A percentile compares a stretch with the other conserved stretches of the same genome.
Evolutionary conservation across 2,888 invertebrate species (phyloP).

Genomic region (Pimpla rufipes): DNA sequence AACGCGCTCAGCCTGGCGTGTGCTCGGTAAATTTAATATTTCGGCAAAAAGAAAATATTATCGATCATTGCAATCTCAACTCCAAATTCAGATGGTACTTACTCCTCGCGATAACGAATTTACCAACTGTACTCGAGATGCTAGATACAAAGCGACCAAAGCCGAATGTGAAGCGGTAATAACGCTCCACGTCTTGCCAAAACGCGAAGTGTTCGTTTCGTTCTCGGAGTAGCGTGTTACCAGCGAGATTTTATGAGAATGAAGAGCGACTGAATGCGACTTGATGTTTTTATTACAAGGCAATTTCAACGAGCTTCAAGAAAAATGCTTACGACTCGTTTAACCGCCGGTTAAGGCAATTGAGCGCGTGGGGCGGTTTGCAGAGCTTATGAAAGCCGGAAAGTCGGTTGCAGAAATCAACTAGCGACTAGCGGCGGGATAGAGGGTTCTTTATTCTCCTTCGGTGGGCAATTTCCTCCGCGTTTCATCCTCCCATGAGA

Average conservation of each 20-base stretch:
- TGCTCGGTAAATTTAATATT: background rate
- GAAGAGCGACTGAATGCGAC: background rate
- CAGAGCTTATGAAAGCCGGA: background rate
- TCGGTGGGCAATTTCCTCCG: constrained; percentile 1
- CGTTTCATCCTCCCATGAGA: background rate
- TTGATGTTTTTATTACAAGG: background rate
- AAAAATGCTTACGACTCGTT: background rate
- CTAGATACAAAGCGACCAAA: too few relatives aligned
- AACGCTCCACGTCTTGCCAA: too few relatives aligned
- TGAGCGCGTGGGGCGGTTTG: background rate
- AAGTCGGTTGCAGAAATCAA: background rate
- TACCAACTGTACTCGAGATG: too few relatives aligned
- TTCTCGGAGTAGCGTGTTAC: background rate
- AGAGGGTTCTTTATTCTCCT: constrained; percentile 22
- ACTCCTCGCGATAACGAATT: too few relatives aligned
- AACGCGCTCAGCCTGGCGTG: background rate
- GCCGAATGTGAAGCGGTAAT: too few relatives aligned
- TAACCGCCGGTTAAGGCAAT: background rate
- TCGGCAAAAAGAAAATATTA: background rate
- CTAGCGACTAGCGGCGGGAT: background rate
- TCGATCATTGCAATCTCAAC: background rate
- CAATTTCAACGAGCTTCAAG: background rate
- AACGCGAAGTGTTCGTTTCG: background rate
- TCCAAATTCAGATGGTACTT: background rate
- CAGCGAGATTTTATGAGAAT: background rate